phyloP scores from a whole-genome alignment of 2,113 vertebrate species.

The Malaclemys terrapin region DNA sequence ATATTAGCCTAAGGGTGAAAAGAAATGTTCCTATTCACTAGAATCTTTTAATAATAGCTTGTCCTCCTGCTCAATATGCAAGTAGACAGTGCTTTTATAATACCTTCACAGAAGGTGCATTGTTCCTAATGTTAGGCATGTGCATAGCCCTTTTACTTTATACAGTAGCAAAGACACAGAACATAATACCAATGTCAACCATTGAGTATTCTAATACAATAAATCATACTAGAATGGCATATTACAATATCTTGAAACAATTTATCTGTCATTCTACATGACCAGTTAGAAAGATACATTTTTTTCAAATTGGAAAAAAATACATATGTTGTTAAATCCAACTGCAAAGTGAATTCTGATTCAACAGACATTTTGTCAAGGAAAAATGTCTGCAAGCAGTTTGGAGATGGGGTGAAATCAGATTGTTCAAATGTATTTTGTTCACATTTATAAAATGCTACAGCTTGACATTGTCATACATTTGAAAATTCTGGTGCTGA shows the following conservation, averaged over 20 bases:
- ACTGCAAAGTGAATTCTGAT: neutral
- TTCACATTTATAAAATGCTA: slow-evolving; percentile 21
- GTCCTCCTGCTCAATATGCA: slow-evolving; percentile 40
- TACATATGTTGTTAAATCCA: slow-evolving; percentile 19
- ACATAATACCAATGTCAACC: neutral
- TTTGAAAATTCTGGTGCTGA: slow-evolving; percentile 14
- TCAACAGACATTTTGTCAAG: slow-evolving; percentile 17
- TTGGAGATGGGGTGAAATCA: slow-evolving; percentile 44
- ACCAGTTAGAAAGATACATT: neutral
- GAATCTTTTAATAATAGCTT: slow-evolving; percentile 45
- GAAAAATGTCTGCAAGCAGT: slow-evolving; percentile 32
- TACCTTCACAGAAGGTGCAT: slow-evolving; percentile 16
- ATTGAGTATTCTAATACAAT: neutral
- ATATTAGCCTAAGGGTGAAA: slow-evolving; percentile 52
- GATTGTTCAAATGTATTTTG: slow-evolving; percentile 49
- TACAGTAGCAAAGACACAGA: neutral
- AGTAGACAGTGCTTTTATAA: slow-evolving; percentile 26
- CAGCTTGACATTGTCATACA: neutral
- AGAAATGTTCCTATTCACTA: slow-evolving; percentile 22
- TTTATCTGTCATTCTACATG: neutral
- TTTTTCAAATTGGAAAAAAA: neutral
- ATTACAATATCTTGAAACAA: neutral
- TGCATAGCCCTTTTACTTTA: neutral
- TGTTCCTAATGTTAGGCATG: neutral
- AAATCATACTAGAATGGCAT: neutral